Conservation (phyloP, 2,797 vertebrate genomes). For the Pipistrellus nathusii region DNA sequence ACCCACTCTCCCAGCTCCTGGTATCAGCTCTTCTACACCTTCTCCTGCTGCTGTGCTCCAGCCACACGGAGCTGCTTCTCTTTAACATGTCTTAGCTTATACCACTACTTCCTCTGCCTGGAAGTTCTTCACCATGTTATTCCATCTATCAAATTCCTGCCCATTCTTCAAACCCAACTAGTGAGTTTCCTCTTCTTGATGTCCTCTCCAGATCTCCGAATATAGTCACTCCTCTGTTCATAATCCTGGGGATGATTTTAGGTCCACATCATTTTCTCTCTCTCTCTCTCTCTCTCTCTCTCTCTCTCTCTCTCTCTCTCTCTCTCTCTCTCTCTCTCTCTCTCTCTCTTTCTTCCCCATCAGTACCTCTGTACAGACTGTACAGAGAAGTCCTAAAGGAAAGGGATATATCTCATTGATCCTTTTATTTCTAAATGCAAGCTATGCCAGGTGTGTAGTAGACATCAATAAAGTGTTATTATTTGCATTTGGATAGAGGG, state of each 20-base stretch:
- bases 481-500: neutral
- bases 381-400: neutral
- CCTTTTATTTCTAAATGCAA: conserved; percentile 8
- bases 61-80: neutral
- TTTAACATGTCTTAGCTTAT: neutral
- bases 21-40: accelerated
- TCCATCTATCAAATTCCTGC: neutral
- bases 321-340: neutral
- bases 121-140: neutral
- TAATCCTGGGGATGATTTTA: accelerated
- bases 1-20: accelerated
- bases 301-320: neutral
- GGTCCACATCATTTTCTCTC: neutral
- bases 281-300: neutral
- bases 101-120: neutral
- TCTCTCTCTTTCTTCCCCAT: neutral
- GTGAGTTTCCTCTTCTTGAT: neutral
- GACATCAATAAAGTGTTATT: neutral
- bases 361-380: neutral
- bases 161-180: neutral
- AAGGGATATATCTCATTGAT: neutral
- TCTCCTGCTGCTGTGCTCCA: accelerated
- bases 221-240: neutral
- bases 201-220: neutral
- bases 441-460: neutral